Base-by-base conservation (phyloP, 2,113 vertebrate species). In the Lasiurus cinereus region DNA sequence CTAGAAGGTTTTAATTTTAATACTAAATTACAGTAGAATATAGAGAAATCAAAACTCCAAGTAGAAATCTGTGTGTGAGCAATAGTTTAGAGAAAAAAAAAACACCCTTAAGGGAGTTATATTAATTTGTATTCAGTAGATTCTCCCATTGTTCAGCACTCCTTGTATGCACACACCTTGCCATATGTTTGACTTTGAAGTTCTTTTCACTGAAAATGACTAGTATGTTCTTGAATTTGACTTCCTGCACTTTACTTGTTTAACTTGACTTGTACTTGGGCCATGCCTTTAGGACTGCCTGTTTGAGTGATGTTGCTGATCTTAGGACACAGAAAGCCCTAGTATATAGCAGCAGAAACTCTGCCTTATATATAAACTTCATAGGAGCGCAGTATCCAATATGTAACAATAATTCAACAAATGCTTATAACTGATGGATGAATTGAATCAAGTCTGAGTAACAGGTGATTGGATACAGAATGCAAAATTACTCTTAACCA, bases 401-500 rank as follows among this genome's bases (percentile, higher is more conserved):
- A 67, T 36, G 22, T 6, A 59, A 29, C 5, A 85, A 52, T 82
- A 94, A 86, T 82, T 90, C 12, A 29, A 78, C 39, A 59, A 78
- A 73, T 74, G 12, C 64, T 56, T 72, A 56, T 88, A 29, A 91
- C 59, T 79, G 18, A 95, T 5, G 21, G 22, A 91, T 77, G 64
- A 29, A 84, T 39, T 43, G 54, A 77, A 9, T 91, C 56, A 90
- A 91, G 24, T 59, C 59, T 91, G 43, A 93, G 15, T 80, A 83
- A 77, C 33, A 74, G 6, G 11, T 73, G 10, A 85, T 78, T 90
- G 15, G 4, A 56, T 33, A 78, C 24, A 82, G 27, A 92, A 94
- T 56, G 11, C 14, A 78, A 87, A 93, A 93, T 92, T 78, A 82
- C 69, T 80, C 22, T 89, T 82, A 90, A 76, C 39, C 72, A 15